phyloP scores from a whole-genome alignment of 2,113 vertebrate species.

The Ochotona princeps region DNA sequence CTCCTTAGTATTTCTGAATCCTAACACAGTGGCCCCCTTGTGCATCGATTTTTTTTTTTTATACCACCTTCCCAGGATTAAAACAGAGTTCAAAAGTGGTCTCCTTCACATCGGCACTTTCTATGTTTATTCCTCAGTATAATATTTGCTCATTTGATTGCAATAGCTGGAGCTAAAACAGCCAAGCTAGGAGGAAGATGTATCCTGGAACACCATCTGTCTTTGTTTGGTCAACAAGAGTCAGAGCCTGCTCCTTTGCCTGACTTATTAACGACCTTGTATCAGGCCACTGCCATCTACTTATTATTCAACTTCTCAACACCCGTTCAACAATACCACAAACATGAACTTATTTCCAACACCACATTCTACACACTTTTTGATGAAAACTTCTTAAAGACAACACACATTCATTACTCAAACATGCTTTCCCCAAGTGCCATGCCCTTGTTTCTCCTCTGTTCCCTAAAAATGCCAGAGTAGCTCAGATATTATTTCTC shows the following conservation, averaged over 20 bases:
- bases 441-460: not conserved
- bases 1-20: not conserved
- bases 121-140: not conserved
- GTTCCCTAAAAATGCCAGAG: not conserved
- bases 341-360: not conserved
- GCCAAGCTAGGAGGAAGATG: not conserved
- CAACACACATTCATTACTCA: not conserved
- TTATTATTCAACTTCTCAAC: not conserved
- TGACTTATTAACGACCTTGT: not conserved
- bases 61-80: not conserved
- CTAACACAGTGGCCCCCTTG: not conserved
- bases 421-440: not conserved
- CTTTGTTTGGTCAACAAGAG: not conserved
- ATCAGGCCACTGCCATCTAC: not conserved
- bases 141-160: not conserved
- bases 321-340: too few relatives aligned
- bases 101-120: not conserved
- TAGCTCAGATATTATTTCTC: not conserved
- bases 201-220: not conserved
- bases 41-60: not conserved
- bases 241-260: not conserved
- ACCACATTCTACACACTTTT: not conserved
- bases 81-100: not conserved
- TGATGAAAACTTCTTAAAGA: not conserved
- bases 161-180: not conserved